Conservation (phyloP, 2,797 vertebrate genomes). For the Onychomys leucogaster region DNA sequence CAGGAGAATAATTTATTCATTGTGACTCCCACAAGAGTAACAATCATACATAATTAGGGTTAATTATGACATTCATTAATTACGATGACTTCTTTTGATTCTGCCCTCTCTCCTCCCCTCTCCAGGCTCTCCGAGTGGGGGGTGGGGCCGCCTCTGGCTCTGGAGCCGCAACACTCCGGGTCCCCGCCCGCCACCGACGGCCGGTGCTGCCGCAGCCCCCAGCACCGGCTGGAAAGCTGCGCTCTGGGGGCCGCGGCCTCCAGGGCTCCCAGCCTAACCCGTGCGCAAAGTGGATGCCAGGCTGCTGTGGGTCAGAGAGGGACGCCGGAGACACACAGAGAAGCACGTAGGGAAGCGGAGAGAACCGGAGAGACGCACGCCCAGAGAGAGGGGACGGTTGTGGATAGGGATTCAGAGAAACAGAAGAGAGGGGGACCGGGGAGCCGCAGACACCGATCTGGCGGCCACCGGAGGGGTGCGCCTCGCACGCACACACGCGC, state of each 20-base stretch:
- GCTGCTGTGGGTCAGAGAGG: constrained; percentile 65
- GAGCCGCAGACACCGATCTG: not conserved
- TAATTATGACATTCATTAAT: constrained; percentile 84
- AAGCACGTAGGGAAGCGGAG: not conserved
- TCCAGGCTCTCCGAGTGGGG: constrained; percentile 16
- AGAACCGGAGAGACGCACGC: constrained; percentile 2
- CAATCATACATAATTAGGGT: constrained; percentile 79
- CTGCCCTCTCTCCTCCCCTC: not conserved
- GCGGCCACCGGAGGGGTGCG: constrained; percentile 14
- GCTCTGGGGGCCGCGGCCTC: constrained; percentile 52
- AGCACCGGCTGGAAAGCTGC: constrained; percentile 34
- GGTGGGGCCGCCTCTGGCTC: constrained; percentile 41
- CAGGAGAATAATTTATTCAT: constrained; percentile 79
- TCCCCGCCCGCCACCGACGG: not conserved
- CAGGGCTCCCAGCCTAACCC: not conserved
- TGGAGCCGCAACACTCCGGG: constrained; percentile 12
- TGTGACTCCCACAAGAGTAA: constrained; percentile 79
- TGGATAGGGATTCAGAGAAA: constrained; percentile 43
- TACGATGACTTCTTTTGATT: constrained; percentile 70
- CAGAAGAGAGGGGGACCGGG: not conserved
- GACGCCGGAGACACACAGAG: not conserved
- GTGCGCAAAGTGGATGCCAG: not conserved
- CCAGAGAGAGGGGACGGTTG: constrained; percentile 47
- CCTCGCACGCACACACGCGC: constrained; percentile 64
- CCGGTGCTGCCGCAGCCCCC: constrained; percentile 71